phyloP scores from a whole-genome alignment of 2,797 vertebrate species.

The Zenarchopterus dispar region DNA sequence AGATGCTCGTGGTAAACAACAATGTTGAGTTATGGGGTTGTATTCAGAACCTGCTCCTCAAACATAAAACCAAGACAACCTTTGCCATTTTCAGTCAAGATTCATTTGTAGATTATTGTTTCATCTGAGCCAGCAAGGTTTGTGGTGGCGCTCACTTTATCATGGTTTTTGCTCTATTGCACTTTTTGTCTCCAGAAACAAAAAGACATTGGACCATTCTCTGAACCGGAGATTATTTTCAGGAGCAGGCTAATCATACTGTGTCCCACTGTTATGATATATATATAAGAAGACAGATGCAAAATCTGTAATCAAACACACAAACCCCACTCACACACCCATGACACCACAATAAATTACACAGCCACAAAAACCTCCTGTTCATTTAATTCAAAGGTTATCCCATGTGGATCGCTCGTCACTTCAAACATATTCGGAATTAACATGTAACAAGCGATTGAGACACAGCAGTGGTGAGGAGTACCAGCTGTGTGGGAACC shows the following conservation, averaged over 20 bases:
- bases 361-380: background rate
- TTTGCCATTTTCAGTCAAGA: conserved; percentile 6
- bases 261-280: background rate
- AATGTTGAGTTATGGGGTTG: background rate
- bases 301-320: background rate
- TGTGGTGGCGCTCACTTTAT: conserved; percentile 1
- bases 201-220: background rate
- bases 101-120: conserved; percentile 8
- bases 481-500: conserved; percentile 45
- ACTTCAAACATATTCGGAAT: conserved; percentile 17
- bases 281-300: background rate
- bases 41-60: background rate
- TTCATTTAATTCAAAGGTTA: conserved; percentile 3
- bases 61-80: conserved; percentile 2
- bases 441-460: conserved; percentile 16
- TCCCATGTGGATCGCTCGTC: background rate
- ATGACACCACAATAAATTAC: too few species aligned
- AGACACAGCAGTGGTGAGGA: conserved; percentile 24
- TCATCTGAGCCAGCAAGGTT: conserved; percentile 4
- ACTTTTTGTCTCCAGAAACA: conserved; percentile 8
- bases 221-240: conserved; percentile 6
- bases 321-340: background rate
- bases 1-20: conserved; percentile 22
- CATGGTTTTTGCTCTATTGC: background rate
- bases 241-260: background rate